Base-by-base conservation (phyloP, 2,888 invertebrate genomes). In the Trichopoda pennipes region DNA sequence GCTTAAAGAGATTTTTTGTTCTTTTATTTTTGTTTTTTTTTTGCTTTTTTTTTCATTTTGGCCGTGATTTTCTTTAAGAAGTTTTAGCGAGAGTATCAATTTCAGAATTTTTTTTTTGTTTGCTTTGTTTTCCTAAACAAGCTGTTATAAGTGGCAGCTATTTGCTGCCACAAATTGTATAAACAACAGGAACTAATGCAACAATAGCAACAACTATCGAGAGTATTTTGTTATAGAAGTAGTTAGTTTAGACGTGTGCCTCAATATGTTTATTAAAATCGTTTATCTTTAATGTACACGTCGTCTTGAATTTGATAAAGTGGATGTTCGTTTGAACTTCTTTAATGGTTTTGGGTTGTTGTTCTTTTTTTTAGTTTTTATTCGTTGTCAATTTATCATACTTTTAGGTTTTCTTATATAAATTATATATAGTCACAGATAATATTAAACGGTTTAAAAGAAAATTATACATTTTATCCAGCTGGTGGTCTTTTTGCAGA, bases 61-160 rank as follows among this genome's bases (percentile, higher is more conserved):
- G 68, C 60, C 53, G 55, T 19, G 10, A 10, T 56, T 69, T 61
- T 68, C 58, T 51, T 68, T 75, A 38, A 66, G 49, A n/a, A 58
- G 17, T 63, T 60, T 68, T 9, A 56, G 56, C 77, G 49, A 72
- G 49, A 72, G 64, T 64, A 72, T 78, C 70, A 42, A 44, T 78
- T 78, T 73, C 66, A 61, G 12, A 32, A 19, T 17, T 55, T 28
- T 16, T 10, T 47, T 47, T 63, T 53, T 23, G 47, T 56, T 17
- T 47, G 42, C 61, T 74, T 80, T 60, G 53, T 73, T 78, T 64
- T 69, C 58, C 72, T 77, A 74, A 84, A 73, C 81, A 70, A 83
- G 84, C 76, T 84, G 83, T 84, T 83, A 81, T 83, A 83, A 83
- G 81, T 84, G 84, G 76, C 79, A 76, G 79, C 51, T 69, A 84